Evolutionary conservation across 2,113 vertebrate genomes (phyloP).

Genomic region (Bettongia penicillata): DNA sequence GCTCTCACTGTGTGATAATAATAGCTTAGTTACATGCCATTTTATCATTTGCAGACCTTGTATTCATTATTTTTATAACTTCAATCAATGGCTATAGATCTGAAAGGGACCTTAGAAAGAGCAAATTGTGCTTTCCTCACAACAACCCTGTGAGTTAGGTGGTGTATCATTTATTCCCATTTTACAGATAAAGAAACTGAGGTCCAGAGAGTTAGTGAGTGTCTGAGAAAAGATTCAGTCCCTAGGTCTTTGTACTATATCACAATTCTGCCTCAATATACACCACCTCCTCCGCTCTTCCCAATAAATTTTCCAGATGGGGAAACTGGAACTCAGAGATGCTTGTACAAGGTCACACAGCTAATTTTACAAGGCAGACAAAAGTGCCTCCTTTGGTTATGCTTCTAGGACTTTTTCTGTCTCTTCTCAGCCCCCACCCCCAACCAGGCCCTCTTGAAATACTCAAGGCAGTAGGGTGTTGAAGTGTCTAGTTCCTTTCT

Average conservation of each 20-base stretch:
- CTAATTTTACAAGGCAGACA: background rate
- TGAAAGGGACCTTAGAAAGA: background rate
- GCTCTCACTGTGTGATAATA: background rate
- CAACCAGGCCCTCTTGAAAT: background rate
- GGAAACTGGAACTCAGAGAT: background rate
- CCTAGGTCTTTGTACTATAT: background rate
- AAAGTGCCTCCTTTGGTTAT: background rate
- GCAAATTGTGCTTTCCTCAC: background rate
- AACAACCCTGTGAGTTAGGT: background rate
- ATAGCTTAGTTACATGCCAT: background rate
- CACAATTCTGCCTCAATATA: background rate
- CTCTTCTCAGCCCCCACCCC: background rate
- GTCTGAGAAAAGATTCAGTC: background rate
- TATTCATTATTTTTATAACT: background rate
- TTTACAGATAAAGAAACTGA: background rate
- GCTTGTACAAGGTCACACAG: no score
- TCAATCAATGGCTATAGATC: background rate
- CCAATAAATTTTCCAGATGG: background rate
- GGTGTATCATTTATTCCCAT: background rate
- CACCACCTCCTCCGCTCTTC: background rate
- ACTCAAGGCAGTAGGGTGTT: background rate
- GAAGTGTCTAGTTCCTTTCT: background rate
- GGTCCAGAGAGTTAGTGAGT: background rate
- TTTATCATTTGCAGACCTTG: background rate
- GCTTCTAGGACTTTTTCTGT: conserved; percentile 9